phyloP scores from a whole-genome alignment of 2,888 invertebrate species.

The Neria commutata region DNA sequence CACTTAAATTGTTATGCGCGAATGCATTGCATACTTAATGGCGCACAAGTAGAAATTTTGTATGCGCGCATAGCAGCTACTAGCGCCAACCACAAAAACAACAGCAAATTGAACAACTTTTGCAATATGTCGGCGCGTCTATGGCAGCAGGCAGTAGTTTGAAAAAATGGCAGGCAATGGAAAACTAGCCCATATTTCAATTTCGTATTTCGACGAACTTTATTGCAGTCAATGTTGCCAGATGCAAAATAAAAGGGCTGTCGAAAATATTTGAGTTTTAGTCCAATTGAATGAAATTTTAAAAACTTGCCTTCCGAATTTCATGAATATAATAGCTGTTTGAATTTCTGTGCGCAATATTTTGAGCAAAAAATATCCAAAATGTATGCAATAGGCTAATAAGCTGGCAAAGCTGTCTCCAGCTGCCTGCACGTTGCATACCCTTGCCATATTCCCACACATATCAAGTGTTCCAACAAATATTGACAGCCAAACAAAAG shows the following conservation, averaged over 20 bases:
- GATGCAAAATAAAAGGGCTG: no score
- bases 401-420: no score
- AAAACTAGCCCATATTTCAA: neutral
- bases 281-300: neutral
- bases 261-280: no score
- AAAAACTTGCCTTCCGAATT: neutral
- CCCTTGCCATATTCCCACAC: neutral
- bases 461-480: slow-evolving; percentile 52
- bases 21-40: slow-evolving; percentile 40
- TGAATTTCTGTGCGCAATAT: no score
- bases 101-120: neutral
- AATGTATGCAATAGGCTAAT: no score
- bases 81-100: no score
- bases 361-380: no score
- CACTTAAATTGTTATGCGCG: slow-evolving; percentile 55
- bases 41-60: neutral
- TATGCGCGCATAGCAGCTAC: no score
- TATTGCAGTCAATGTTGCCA: no score
- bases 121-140: neutral
- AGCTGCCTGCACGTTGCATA: no score
- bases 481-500: slow-evolving; percentile 52
- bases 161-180: no score
- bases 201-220: neutral
- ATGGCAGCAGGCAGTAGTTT: neutral
- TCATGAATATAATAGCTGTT: no score